A percentile compares a stretch with the other conserved stretches of the same genome.
Evolutionary conservation across 2,888 invertebrate genomes (phyloP).

Genomic region (Ophion ellenae): DNA sequence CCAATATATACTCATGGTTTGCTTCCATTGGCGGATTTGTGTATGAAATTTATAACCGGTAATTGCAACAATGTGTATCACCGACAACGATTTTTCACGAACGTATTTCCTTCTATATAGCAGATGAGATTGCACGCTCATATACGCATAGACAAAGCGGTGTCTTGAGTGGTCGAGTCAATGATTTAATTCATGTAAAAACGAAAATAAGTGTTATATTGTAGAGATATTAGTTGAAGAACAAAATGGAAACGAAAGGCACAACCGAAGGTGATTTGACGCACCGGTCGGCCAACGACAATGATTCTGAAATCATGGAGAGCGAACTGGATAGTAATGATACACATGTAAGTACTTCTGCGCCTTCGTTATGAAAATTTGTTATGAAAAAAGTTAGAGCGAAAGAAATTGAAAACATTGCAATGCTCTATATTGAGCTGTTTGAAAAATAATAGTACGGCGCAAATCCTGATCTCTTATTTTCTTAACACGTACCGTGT

Average conservation of each 20-base stretch:
- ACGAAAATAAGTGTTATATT: conserved; percentile 1
- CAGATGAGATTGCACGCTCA: too few species aligned
- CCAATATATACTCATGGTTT: conserved; percentile 10
- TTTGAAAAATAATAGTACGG: conserved; percentile 2
- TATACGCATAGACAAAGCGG: too few species aligned
- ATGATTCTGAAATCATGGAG: conserved; percentile 2
- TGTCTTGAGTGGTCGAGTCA: background rate
- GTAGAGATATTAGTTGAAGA: conserved; percentile 7
- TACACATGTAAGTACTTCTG: conserved; percentile 5
- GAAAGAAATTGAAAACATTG: background rate
- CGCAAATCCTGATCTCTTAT: conserved; percentile 6
- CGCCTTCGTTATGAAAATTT: background rate
- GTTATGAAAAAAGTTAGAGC: too few species aligned
- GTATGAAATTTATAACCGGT: background rate
- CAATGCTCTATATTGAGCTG: conserved; percentile 3
- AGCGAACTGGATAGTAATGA: background rate
- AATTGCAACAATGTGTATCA: too few species aligned
- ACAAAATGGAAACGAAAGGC: conserved; percentile 1
- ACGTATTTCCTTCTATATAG: too few species aligned
- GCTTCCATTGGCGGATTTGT: conserved; percentile 4
- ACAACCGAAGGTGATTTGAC: background rate
- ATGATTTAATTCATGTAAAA: conserved; percentile 10
- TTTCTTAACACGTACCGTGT: background rate
- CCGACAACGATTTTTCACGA: too few species aligned
- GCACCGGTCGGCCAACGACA: background rate